These are phyloP conservation scores for Stenodema calcarata DNA, from an alignment of 2,888 invertebrate genomes.

Conservation along the genomic window DNA sequence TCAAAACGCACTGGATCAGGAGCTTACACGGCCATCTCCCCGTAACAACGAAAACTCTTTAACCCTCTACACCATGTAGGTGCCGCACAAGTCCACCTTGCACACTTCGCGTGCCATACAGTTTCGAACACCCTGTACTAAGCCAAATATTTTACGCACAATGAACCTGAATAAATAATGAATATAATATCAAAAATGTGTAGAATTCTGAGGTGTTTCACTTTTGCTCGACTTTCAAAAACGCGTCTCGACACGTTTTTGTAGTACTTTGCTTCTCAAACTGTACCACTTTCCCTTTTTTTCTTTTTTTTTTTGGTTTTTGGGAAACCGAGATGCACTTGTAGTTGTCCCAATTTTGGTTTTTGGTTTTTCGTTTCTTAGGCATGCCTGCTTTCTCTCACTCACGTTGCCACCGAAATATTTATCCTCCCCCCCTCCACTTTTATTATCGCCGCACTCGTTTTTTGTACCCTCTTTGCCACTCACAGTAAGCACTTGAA, in stretches of 20 bases:
- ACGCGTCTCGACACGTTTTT: background rate
- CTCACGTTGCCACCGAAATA: constrained; percentile 44
- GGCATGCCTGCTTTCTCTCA: constrained; percentile 47
- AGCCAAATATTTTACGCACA: too few relatives aligned
- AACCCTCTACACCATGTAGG: too few relatives aligned
- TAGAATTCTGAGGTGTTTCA: background rate
- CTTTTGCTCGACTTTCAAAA: background rate
- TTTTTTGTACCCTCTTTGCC: constrained; percentile 44
- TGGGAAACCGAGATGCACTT: constrained; percentile 13
- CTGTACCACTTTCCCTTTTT: background rate
- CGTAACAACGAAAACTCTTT: too few relatives aligned
- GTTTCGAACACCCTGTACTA: too few relatives aligned
- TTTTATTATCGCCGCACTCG: constrained; percentile 40
- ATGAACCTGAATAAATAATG: too few relatives aligned
- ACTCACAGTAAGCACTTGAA: constrained; percentile 45
- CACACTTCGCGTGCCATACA: too few relatives aligned
- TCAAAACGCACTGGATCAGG: too few relatives aligned
- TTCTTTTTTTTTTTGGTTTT: background rate
- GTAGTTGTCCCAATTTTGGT: background rate
- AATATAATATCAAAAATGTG: background rate
- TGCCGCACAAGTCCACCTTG: too few relatives aligned
- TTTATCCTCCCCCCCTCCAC: constrained; percentile 33
- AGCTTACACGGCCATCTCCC: too few relatives aligned
- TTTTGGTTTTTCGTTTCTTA: constrained; percentile 16
- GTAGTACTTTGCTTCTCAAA: background rate